phyloP scores from a whole-genome alignment of 2,888 invertebrate genomes.

The Calameuta idolon region DNA sequence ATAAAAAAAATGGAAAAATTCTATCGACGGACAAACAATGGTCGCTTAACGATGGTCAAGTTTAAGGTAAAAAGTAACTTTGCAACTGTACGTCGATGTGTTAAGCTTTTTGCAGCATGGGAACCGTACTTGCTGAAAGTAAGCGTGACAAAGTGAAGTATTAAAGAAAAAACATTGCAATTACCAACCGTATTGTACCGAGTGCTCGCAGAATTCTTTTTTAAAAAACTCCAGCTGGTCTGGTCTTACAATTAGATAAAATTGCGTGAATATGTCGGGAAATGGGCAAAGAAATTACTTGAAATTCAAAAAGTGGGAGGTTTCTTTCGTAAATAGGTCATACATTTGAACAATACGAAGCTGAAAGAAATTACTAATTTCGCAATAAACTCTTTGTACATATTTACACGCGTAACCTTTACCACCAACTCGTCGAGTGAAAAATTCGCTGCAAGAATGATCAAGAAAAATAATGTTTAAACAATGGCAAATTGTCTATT shows the following conservation, averaged over 20 bases:
- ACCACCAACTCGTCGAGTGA: not conserved
- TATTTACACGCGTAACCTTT: slow-evolving; percentile 23
- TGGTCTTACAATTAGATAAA: not conserved
- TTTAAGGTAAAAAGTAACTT: not conserved
- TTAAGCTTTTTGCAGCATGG: not conserved
- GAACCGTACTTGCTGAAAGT: not conserved
- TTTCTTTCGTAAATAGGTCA: not conserved
- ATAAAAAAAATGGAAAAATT: not conserved
- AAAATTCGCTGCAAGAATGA: not conserved
- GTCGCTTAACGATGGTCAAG: not conserved
- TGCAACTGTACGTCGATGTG: not conserved
- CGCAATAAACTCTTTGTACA: slow-evolving; percentile 31
- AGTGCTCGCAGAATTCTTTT: not conserved
- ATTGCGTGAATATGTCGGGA: not conserved
- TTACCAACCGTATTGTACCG: not conserved
- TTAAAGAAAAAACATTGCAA: not conserved
- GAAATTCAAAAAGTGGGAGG: not conserved
- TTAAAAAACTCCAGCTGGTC: not conserved
- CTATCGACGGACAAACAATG: not conserved
- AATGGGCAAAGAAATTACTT: not conserved
- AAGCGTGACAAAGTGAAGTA: not conserved
- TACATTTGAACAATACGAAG: no score
- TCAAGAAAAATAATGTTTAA: not conserved
- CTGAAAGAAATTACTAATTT: not conserved
- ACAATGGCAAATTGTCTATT: not conserved